These are phyloP conservation scores for Dinoponera quadriceps DNA, from an alignment of 1,140 invertebrate genomes.

Conservation along the genomic window DNA sequence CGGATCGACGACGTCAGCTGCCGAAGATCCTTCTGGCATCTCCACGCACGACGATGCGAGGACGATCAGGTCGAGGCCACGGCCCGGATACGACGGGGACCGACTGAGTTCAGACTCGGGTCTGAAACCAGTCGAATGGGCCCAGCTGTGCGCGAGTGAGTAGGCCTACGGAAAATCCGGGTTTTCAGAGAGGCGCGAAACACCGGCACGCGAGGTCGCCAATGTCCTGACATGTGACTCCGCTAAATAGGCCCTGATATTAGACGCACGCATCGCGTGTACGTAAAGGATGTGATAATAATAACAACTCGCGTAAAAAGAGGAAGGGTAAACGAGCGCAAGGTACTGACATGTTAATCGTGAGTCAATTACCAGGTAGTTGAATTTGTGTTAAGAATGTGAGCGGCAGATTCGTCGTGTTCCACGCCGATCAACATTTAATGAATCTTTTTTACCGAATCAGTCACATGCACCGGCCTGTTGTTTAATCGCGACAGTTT, in stretches of 20 bases:
- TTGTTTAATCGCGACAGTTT: too few relatives aligned
- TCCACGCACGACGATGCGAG: not conserved
- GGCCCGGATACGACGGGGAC: slow-evolving; percentile 12
- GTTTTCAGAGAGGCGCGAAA: not conserved
- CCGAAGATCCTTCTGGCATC: too few relatives aligned
- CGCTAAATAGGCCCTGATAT: not conserved
- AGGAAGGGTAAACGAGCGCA: not conserved
- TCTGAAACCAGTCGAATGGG: slow-evolving; percentile 43
- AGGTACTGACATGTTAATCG: too few relatives aligned
- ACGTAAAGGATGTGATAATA: not conserved
- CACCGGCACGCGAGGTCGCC: not conserved
- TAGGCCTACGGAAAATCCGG: slow-evolving; percentile 14
- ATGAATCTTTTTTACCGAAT: too few relatives aligned
- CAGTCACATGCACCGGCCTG: too few relatives aligned
- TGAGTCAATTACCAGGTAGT: too few relatives aligned
- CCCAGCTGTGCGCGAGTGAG: not conserved
- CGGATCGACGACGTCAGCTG: too few relatives aligned
- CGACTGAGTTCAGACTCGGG: slow-evolving; percentile 11
- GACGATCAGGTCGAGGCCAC: not conserved
- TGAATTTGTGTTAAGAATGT: too few relatives aligned
- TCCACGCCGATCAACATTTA: too few relatives aligned
- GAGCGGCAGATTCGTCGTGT: too few relatives aligned
- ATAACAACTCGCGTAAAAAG: not conserved
- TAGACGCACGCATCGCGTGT: not conserved
- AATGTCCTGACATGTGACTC: slow-evolving; percentile 6